A percentile compares a stretch with the other conserved stretches of the same genome.
Conservation (phyloP, 2,797 vertebrate species). For the Propithecus perrieri region DNA sequence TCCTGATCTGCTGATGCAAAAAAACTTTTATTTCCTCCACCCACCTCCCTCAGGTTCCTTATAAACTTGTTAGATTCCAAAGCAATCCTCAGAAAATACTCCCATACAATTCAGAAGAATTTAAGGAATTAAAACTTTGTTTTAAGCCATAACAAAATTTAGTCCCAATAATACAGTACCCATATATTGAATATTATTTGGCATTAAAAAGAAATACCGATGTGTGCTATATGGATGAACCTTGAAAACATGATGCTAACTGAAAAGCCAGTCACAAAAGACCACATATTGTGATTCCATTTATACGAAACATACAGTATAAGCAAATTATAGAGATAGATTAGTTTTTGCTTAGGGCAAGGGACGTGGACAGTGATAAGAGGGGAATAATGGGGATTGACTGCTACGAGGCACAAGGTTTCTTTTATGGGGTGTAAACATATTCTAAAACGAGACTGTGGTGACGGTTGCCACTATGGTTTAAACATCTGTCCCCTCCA, state of each 20-base stretch:
- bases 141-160: constrained; percentile 13
- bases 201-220: background rate
- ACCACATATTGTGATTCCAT: background rate
- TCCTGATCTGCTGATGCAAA: background rate
- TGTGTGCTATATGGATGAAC: background rate
- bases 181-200: background rate
- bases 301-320: background rate
- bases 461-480: background rate
- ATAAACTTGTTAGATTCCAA: constrained; percentile 33
- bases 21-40: background rate
- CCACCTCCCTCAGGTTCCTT: background rate
- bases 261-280: background rate
- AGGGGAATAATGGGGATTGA: background rate
- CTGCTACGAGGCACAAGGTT: background rate
- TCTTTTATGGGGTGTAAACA: background rate
- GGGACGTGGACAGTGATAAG: background rate
- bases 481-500: background rate
- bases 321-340: background rate
- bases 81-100: background rate
- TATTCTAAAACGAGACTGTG: background rate
- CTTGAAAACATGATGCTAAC: background rate
- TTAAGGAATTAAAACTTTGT: background rate
- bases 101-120: background rate
- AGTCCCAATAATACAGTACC: background rate
- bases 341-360: background rate